phyloP scores from a whole-genome alignment of 2,113 vertebrate species.

The Coptodon bakossiorum region DNA sequence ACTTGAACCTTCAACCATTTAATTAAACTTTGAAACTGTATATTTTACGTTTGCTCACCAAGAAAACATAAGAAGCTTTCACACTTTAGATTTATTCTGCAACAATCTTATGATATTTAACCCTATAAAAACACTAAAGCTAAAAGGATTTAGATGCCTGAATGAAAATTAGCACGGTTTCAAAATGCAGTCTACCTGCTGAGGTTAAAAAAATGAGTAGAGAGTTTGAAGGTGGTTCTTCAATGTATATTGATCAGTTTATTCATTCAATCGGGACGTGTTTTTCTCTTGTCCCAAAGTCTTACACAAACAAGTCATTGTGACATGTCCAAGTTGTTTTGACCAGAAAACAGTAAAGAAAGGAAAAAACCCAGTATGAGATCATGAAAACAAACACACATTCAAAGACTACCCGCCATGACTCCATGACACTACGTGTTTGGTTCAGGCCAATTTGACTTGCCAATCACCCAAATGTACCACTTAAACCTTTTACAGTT shows the following conservation, averaged over 20 bases:
- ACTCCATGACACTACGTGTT: constrained; percentile 6
- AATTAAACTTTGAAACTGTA: background rate
- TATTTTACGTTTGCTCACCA: background rate
- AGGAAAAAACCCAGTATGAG: constrained; percentile 27
- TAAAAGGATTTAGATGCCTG: background rate
- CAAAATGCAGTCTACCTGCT: background rate
- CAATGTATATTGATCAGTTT: constrained; percentile 71
- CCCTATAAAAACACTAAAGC: background rate
- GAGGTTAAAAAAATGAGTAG: background rate
- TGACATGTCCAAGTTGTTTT: constrained; percentile 54
- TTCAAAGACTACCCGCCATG: constrained; percentile 52
- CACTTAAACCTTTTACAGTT: constrained; percentile 46
- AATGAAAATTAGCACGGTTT: fast-evolving
- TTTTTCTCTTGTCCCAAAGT: constrained; percentile 58
- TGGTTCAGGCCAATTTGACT: constrained; percentile 19
- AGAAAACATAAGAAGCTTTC: background rate
- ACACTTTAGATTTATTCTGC: background rate
- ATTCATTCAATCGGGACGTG: constrained; percentile 70
- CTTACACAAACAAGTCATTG: constrained; percentile 63
- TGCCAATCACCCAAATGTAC: constrained; percentile 40
- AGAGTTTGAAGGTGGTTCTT: constrained; percentile 36
- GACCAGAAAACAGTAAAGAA: constrained; percentile 52
- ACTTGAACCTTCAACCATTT: background rate
- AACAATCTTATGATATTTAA: background rate
- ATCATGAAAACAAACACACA: constrained; percentile 62